Percentiles rank a stretch among this genome's conserved stretches.
Evolutionary conservation across 2,888 invertebrate species (phyloP).

Genomic region (Ochropleura leucogaster): DNA sequence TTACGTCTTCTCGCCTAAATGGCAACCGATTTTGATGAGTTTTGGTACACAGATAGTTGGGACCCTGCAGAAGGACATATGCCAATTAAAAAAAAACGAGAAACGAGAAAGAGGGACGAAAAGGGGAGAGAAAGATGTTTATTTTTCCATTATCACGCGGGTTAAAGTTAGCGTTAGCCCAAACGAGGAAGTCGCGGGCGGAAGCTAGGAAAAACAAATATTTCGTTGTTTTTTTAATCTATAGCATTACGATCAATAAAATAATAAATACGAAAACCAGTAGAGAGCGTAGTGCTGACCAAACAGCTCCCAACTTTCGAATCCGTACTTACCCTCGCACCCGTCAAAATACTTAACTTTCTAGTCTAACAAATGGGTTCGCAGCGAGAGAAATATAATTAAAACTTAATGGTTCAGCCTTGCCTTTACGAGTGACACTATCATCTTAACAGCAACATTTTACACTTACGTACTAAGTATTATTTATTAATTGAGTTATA

Average conservation of each 20-base stretch:
- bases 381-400: slow-evolving; percentile 49
- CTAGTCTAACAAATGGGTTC: slow-evolving; percentile 51
- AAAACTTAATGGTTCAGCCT: slow-evolving; percentile 44
- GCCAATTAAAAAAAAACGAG: no score
- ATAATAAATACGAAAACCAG: neutral
- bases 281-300: slow-evolving; percentile 25
- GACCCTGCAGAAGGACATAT: no score
- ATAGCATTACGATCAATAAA: neutral
- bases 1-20: no score
- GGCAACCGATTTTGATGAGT: no score
- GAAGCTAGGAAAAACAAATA: no score
- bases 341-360: slow-evolving; percentile 53
- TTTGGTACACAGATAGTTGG: no score
- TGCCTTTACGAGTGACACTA: slow-evolving; percentile 53
- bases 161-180: no score
- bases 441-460: slow-evolving; percentile 47
- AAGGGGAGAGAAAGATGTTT: no score
- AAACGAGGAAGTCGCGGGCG: no score
- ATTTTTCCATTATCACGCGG: no score
- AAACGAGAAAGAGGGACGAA: no score
- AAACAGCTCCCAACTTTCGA: slow-evolving; percentile 50
- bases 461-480: slow-evolving; percentile 59
- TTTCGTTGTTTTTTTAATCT: no score
- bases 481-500: slow-evolving; percentile 66
- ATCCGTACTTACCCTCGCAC: slow-evolving; percentile 52